A percentile compares a stretch with the other conserved stretches of the same genome.
Conservation (phyloP, 2,888 invertebrate species). For the Pardosa pseudoannulata region DNA sequence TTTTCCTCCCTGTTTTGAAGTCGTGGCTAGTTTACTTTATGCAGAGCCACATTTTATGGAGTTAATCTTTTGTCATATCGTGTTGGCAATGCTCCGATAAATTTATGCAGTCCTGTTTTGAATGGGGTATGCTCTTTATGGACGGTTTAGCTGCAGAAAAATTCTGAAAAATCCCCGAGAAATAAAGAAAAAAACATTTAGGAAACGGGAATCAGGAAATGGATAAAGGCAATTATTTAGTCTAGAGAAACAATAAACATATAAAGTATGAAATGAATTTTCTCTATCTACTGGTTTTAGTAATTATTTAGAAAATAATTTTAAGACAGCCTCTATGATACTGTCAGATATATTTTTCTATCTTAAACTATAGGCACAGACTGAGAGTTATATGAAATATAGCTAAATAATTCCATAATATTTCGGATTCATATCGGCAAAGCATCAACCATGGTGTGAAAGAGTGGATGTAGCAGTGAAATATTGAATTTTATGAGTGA, state of each 20-base stretch:
- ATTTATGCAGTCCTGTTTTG: not conserved
- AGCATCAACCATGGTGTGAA: too few species aligned
- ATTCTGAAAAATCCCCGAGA: not conserved
- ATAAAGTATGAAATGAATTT: too few species aligned
- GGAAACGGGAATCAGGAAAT: not conserved
- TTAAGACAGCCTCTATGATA: too few species aligned
- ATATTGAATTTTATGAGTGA: too few species aligned
- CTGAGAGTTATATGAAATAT: too few species aligned
- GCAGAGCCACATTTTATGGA: not conserved
- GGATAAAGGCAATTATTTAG: not conserved
- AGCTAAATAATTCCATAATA: too few species aligned
- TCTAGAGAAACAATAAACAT: not conserved
- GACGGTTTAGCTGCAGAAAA: not conserved
- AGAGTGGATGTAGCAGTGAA: too few species aligned
- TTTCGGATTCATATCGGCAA: too few species aligned
- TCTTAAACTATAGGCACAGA: too few species aligned
- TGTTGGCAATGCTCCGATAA: slow-evolving; percentile 5
- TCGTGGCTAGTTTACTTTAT: slow-evolving; percentile 38
- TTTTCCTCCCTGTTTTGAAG: slow-evolving; percentile 20
- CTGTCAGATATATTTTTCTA: too few species aligned
- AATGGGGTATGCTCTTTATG: not conserved
- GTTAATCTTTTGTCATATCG: slow-evolving; percentile 12
- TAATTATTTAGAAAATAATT: too few species aligned
- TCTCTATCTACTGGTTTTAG: too few species aligned
- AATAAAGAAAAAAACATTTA: not conserved